These are phyloP conservation scores for Thyatira batis DNA, from an alignment of 2,888 invertebrate species.

Conservation along the genomic window DNA sequence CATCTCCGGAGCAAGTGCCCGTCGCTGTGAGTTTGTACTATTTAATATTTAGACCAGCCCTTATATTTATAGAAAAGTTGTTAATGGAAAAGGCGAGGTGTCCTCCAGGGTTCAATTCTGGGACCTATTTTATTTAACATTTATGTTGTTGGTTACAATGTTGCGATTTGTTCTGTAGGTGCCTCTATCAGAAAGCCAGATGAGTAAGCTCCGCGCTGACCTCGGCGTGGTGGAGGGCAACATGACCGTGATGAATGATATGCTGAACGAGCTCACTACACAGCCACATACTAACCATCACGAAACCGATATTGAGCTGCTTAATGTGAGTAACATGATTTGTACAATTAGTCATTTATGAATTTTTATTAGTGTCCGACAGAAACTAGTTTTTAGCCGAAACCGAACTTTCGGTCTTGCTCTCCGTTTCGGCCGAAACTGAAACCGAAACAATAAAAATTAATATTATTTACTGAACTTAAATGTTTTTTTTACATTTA, in stretches of 20 bases:
- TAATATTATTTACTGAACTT: too few relatives aligned
- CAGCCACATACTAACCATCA: constrained; percentile 93
- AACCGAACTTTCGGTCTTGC: too few relatives aligned
- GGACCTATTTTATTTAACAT: background rate
- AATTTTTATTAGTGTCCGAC: background rate
- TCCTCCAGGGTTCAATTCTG: background rate
- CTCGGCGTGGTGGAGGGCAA: constrained; percentile 96
- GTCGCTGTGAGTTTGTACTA: constrained; percentile 40
- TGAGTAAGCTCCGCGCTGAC: constrained; percentile 94
- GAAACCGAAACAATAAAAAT: too few relatives aligned
- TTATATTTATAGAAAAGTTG: too few relatives aligned
- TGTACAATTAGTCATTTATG: background rate
- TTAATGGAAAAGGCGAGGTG: too few relatives aligned
- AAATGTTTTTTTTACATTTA: too few relatives aligned
- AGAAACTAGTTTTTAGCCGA: too few relatives aligned
- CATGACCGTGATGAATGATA: constrained; percentile 96
- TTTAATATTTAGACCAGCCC: background rate
- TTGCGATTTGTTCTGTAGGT: constrained; percentile 23
- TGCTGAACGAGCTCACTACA: constrained; percentile 95
- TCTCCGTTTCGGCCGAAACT: too few relatives aligned
- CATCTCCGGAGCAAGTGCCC: constrained; percentile 42
- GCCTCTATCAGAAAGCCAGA: constrained; percentile 87
- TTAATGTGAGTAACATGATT: constrained; percentile 83
- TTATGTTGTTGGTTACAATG: background rate
- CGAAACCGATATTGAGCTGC: constrained; percentile 92